Conservation (phyloP, 2,113 vertebrate species). For the Dolichallabes microphthalmus region DNA sequence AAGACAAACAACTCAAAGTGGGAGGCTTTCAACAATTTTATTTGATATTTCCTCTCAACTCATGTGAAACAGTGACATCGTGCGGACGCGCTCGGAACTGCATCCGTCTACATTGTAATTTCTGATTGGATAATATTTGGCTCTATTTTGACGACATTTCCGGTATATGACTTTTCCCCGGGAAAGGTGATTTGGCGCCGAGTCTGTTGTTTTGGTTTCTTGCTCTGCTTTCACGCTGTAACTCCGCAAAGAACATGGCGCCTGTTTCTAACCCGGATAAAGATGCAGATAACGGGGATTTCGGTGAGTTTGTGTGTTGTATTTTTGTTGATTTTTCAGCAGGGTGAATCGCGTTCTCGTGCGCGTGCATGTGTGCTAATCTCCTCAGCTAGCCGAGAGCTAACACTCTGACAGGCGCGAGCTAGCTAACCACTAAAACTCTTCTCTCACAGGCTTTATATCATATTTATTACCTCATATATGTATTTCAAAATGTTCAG, state of each 20-base stretch:
- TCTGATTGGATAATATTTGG: neutral
- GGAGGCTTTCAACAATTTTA: neutral
- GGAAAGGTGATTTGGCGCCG: conserved; percentile 75
- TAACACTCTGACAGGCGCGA: neutral
- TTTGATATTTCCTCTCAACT: neutral
- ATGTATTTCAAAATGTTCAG: neutral
- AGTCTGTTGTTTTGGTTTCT: conserved; percentile 59
- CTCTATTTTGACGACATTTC: conserved; percentile 60
- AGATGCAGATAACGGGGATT: conserved; percentile 60
- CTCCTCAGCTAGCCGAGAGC: neutral
- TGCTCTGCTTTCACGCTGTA: neutral
- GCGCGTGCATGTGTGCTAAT: neutral
- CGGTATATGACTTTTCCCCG: conserved; percentile 70
- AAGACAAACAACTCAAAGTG: neutral
- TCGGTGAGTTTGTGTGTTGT: conserved; percentile 58
- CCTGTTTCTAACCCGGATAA: conserved; percentile 72
- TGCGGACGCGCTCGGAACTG: neutral
- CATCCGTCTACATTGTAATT: neutral
- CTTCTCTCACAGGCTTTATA: neutral
- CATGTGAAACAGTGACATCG: neutral
- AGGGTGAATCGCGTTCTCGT: neutral
- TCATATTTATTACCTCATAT: neutral
- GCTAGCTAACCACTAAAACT: neutral
- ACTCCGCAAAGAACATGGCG: conserved; percentile 58
- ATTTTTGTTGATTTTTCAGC: neutral